Percentiles rank a stretch among this genome's conserved stretches.
Evolutionary conservation across 2,113 vertebrate species (phyloP).

Genomic region (Procapra przewalskii): DNA sequence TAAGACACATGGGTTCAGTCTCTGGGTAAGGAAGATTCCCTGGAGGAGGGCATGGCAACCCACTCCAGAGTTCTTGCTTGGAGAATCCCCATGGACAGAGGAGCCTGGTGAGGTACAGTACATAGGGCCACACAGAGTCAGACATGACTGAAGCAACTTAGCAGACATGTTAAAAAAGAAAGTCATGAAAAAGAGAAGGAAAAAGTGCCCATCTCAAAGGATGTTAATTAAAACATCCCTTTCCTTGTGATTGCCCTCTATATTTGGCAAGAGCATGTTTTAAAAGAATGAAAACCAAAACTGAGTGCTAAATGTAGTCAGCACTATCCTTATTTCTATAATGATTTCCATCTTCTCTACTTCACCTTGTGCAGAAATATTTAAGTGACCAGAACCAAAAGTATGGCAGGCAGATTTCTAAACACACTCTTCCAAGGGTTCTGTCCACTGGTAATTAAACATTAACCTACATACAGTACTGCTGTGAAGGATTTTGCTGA

Average conservation of each 20-base stretch:
- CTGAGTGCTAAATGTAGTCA: not conserved
- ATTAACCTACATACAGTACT: not conserved
- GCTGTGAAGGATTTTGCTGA: not conserved
- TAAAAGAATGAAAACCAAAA: not conserved
- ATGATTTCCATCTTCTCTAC: not conserved
- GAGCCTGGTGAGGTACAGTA: not conserved
- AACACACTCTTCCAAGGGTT: not conserved
- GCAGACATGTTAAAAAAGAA: not conserved
- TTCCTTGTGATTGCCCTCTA: not conserved
- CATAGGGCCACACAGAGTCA: not conserved
- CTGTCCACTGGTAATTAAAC: not conserved
- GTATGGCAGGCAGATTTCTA: not conserved
- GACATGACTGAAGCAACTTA: not conserved
- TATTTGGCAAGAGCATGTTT: not conserved
- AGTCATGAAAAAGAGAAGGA: not conserved
- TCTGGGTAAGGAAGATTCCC: not conserved
- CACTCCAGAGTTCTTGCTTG: not conserved
- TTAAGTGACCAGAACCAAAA: not conserved
- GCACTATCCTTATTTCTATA: not conserved
- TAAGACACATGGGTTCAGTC: not conserved
- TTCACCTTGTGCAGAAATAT: not conserved
- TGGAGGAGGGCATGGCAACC: not conserved
- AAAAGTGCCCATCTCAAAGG: not conserved
- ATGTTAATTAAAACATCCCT: not conserved
- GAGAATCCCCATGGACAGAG: not conserved